Conservation (phyloP, 2,888 invertebrate genomes). For the Agrilus cyanescens region DNA sequence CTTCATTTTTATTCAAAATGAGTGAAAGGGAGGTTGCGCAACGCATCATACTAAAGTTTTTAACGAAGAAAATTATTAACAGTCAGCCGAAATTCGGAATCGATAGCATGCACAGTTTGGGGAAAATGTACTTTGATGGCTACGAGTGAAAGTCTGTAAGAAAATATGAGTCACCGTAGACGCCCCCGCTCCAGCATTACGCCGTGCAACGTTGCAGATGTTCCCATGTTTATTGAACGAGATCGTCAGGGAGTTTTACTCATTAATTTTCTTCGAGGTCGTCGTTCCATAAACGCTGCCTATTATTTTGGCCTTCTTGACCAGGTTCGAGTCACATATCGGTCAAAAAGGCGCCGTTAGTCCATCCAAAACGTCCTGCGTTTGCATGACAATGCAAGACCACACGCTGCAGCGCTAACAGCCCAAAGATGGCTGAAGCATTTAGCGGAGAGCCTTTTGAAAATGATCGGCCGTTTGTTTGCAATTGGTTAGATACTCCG, state of each 20-base stretch:
- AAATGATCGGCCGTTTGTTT: too few relatives aligned
- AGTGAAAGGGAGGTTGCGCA: background rate
- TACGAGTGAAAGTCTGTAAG: constrained; percentile 3
- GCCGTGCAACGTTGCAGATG: background rate
- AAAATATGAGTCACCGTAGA: background rate
- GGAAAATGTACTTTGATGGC: constrained; percentile 4
- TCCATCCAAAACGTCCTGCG: constrained; percentile 9
- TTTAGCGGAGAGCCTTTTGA: too few relatives aligned
- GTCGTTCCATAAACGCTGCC: constrained; percentile 9
- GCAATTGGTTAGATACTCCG: too few relatives aligned
- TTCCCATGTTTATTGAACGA: background rate
- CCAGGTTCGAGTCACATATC: constrained; percentile 4
- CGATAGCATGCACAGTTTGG: constrained; percentile 3
- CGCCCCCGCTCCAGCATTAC: background rate
- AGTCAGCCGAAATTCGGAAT: constrained; percentile 3
- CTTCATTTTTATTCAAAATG: too few relatives aligned
- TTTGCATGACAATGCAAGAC: constrained; percentile 13
- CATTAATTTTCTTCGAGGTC: constrained; percentile 7
- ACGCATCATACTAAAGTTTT: background rate
- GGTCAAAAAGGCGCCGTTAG: constrained; percentile 8
- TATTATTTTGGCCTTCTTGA: constrained; percentile 11
- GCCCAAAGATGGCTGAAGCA: too few relatives aligned
- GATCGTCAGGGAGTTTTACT: constrained; percentile 1
- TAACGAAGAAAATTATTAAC: background rate
- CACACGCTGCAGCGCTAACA: constrained; percentile 10